Base-by-base conservation (phyloP, 2,888 invertebrate genomes). In the Acrobasis repandana region DNA sequence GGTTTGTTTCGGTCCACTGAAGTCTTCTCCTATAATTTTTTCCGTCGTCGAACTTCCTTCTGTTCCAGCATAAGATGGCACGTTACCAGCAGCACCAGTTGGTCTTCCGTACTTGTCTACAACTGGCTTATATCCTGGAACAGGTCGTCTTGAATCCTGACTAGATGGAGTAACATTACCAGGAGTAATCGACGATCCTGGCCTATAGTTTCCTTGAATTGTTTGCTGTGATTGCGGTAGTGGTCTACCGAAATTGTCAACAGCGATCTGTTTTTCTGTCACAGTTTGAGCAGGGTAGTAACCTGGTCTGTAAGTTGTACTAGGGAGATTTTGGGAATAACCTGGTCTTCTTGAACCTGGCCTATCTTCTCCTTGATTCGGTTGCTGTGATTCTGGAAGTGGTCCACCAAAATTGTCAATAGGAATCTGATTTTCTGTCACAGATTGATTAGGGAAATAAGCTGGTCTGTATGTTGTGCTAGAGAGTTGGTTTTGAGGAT, bases 1-100 rank as follows among this genome's bases (percentile, higher is more conserved):
- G 4, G 72, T 71, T 67, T 83, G 85, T 65, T 82, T 83, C 0
- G 89, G 86, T 16, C 89, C 88, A 70, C 73, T 83, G 54, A 90
- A 90, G 48, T 88, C 83, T 82, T 90, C 88, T 2, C 83, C 84
- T 33, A 76, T 72, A 2, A 76, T 60, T 48, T 50, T 75, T 52
- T 70, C 68, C n/a, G 70, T 73, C 15, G 70, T 51, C 0, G 67
- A 58, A 15, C 9, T 15, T 36, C 36, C 15, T n/a, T 43, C n/a
- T 6, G 52, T 16, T 34, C 34, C 16, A 28, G 14, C n/a, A 50
- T 28, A 50, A 6, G 50, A 50, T 28, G 50, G 50, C 14, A 9
- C 50, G 28, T 14, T 50, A n/a, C 11, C 43, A 43, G 14, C n/a
- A 10, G 43, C n/a, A 43, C 9, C 43, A 3, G 38, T 18, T 18